phyloP scores from a whole-genome alignment of 2,888 invertebrate genomes.

The Hypolimnas misippus region DNA sequence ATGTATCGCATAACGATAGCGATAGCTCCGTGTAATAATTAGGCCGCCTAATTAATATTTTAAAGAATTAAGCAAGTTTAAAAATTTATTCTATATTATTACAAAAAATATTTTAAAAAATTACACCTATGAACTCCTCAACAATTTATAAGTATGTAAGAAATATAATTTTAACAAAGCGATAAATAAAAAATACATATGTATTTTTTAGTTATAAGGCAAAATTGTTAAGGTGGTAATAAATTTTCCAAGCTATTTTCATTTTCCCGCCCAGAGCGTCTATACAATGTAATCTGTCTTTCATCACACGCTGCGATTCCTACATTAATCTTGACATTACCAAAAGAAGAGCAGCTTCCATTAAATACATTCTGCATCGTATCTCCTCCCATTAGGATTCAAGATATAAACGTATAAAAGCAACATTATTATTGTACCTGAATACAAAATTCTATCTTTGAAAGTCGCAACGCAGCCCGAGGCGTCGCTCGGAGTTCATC shows the following conservation, averaged over 20 bases:
- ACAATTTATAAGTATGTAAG: too few species aligned
- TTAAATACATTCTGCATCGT: conserved; percentile 46
- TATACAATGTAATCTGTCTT: conserved; percentile 67
- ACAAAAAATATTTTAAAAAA: too few species aligned
- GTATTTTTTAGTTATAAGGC: not conserved
- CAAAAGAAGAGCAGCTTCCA: conserved; percentile 38
- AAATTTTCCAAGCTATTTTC: conserved; percentile 53
- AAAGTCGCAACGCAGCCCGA: conserved; percentile 64
- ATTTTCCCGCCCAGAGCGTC: conserved; percentile 71
- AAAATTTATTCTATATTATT: too few species aligned
- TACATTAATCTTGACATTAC: conserved; percentile 64
- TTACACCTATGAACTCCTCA: too few species aligned
- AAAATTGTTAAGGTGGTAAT: conserved; percentile 37
- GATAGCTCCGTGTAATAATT: too few species aligned
- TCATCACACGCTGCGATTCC: conserved; percentile 66
- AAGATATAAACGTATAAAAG: conserved; percentile 1
- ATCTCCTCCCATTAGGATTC: conserved; percentile 21
- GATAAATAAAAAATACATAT: too few species aligned
- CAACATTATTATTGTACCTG: conserved; percentile 34
- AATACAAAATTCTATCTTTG: conserved; percentile 65
- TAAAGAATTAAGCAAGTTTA: too few species aligned
- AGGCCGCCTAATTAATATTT: too few species aligned
- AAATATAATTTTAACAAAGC: too few species aligned
- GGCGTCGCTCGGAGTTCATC: conserved; percentile 63
- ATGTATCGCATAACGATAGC: too few species aligned